Percentiles rank a stretch among this genome's conserved stretches.
Evolutionary conservation across 35 echinoderm and acorn worm genomes (phyloP).

Genomic region (Strongylocentrotus purpuratus): DNA sequence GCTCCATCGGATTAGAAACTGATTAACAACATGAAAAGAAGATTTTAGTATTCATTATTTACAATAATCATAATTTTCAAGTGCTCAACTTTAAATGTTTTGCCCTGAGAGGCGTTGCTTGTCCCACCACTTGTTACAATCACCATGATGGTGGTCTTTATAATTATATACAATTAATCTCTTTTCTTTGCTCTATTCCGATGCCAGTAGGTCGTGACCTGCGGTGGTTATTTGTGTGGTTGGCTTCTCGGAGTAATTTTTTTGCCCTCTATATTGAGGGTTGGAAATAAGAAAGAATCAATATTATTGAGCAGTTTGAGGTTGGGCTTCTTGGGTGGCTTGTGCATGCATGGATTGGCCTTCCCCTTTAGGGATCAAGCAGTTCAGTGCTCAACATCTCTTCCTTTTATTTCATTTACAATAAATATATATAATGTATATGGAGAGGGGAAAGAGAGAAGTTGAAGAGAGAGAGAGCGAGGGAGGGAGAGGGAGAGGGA

Average conservation of each 20-base stretch:
- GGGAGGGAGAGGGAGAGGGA: too few species aligned
- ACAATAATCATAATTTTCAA: too few species aligned
- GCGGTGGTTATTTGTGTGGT: not conserved
- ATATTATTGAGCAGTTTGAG: conserved; percentile 1
- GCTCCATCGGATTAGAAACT: too few species aligned
- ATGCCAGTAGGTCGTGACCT: not conserved
- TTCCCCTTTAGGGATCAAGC: not conserved
- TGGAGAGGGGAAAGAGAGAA: too few species aligned
- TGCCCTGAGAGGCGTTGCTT: too few species aligned
- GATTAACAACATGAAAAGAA: too few species aligned
- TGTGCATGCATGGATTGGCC: not conserved
- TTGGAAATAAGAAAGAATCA: not conserved
- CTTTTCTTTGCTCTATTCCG: not conserved
- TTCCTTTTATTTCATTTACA: not conserved
- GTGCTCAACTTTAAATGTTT: too few species aligned
- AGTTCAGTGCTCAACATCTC: not conserved
- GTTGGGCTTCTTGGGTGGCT: not conserved
- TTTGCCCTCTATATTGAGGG: not conserved
- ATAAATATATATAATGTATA: too few species aligned
- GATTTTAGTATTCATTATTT: too few species aligned
- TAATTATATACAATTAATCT: not conserved
- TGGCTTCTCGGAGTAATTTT: not conserved
- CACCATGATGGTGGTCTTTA: not conserved
- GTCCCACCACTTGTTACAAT: not conserved
- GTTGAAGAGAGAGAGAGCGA: too few species aligned